Percentiles rank a stretch among this genome's conserved stretches.
Conservation (phyloP, 2,888 invertebrate species). For the Flexamia atlantica region DNA sequence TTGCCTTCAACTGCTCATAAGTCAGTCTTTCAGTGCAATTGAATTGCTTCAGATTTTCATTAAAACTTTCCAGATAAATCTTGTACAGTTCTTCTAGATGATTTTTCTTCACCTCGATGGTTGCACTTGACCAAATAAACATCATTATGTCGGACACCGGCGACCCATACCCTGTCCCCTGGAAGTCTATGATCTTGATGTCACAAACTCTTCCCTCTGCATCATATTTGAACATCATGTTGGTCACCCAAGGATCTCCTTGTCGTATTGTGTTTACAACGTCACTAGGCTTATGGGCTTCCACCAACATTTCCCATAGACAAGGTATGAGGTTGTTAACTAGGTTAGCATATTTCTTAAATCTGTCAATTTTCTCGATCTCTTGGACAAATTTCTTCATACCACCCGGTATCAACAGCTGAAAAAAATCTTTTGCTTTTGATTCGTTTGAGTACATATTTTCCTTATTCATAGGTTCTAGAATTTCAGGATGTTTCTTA, state of each 20-base stretch:
- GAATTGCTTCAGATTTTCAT: constrained; percentile 33
- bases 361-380: neutral
- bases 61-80: constrained; percentile 19
- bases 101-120: constrained; percentile 4
- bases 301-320: constrained; percentile 9
- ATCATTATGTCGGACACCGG: constrained; percentile 11
- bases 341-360: neutral
- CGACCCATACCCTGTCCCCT: neutral
- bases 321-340: neutral
- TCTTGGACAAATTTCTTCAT: neutral
- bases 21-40: constrained; percentile 42
- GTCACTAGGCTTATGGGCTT: constrained; percentile 14
- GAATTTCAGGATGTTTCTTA: constrained; percentile 33
- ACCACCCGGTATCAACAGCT: neutral
- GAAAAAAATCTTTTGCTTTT: neutral
- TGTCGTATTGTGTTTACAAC: constrained; percentile 19
- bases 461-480: neutral
- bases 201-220: neutral
- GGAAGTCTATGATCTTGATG: constrained; percentile 40
- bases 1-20: neutral
- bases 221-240: constrained; percentile 59
- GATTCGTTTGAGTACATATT: constrained; percentile 10
- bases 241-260: constrained; percentile 40
- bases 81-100: neutral
- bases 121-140: constrained; percentile 39